Conservation (phyloP, 2,113 vertebrate species). For the Syngnathus floridae region DNA sequence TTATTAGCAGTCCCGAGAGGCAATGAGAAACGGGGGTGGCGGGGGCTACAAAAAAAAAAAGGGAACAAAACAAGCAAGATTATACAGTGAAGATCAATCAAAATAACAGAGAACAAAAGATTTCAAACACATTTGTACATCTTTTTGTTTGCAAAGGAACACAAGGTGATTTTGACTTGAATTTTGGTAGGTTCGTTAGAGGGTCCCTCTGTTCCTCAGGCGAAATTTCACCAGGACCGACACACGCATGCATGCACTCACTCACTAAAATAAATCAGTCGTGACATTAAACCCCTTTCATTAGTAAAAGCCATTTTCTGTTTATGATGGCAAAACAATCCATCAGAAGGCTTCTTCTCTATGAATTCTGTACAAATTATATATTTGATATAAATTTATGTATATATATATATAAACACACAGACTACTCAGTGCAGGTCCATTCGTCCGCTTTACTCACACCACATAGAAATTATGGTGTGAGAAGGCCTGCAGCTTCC, state of each 20-base stretch:
- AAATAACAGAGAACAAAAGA: constrained; percentile 53
- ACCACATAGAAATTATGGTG: neutral
- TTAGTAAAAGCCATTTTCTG: constrained; percentile 34
- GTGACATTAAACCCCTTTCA: constrained; percentile 10
- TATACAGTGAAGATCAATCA: constrained; percentile 44
- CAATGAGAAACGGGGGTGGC: constrained; percentile 41
- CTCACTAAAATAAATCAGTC: constrained; percentile 28
- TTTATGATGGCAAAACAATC: constrained; percentile 37
- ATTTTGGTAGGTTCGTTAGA: constrained; percentile 29
- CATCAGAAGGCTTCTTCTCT: constrained; percentile 65
- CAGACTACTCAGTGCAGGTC: neutral
- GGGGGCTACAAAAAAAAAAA: constrained; percentile 14
- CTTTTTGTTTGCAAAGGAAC: constrained; percentile 29
- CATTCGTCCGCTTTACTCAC: neutral
- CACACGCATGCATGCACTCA: constrained; percentile 13
- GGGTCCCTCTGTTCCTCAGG: constrained; percentile 68
- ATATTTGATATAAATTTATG: constrained; percentile 44
- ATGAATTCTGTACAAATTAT: constrained; percentile 73
- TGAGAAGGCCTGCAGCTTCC: neutral
- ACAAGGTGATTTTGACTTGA: constrained; percentile 36
- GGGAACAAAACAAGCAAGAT: constrained; percentile 42
- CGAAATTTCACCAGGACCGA: constrained; percentile 72
- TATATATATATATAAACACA: constrained; percentile 4
- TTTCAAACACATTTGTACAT: constrained; percentile 24
- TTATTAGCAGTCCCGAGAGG: constrained; percentile 70